Evolutionary conservation across 2,113 vertebrate species (phyloP), one percentile per base, ranked within the genome.

Genomic region (Calidris pygmaea): DNA sequence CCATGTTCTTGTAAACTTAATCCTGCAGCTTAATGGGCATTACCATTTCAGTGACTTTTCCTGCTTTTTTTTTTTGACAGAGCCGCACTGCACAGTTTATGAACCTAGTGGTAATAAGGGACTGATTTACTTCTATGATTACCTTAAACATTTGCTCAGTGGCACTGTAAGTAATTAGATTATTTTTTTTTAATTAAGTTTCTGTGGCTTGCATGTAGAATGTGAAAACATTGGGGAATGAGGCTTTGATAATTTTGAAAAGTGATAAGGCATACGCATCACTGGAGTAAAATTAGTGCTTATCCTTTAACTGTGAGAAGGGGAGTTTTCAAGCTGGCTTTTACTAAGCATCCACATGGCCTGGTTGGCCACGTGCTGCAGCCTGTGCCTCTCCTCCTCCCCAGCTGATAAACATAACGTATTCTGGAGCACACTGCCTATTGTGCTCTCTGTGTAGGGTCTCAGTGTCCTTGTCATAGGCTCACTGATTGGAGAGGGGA

Each of bases 101-200:
- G 80, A 97, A 73, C 93, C 96, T 93, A 93, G 18, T 70, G 95
- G 34, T 37, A 96, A 96, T 53, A 95, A 94, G 71, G 98, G 98
- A 84, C 98, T 99, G 11, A 91, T 98, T 75, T 98, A 98, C 89
- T 99, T 99, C 93, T 99, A 99, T 84, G 97, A 97, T 93, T 99
- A 99, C 90, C 94, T 99, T 84, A 98, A 98, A 87, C 99, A 99
- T 92, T 96, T 99, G 75, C 98, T 99, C 47, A 99, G 99, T 62
- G 99, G 99, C 66, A 98, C 98, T 73, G 98, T 99, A 97, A 98
- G 99, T 99, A 79, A 74, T 85, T 73, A 59, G 9, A 4, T 62
- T 52, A 10, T 30, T 35, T 66, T 82, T 41, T 45, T 37, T 67
- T 14, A 11, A 32, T 35, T 43, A 58, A 39, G 5, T 73, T 74